These are phyloP conservation scores for Acrobasis consociella DNA, from an alignment of 2,888 invertebrate species.

Conservation along the genomic window DNA sequence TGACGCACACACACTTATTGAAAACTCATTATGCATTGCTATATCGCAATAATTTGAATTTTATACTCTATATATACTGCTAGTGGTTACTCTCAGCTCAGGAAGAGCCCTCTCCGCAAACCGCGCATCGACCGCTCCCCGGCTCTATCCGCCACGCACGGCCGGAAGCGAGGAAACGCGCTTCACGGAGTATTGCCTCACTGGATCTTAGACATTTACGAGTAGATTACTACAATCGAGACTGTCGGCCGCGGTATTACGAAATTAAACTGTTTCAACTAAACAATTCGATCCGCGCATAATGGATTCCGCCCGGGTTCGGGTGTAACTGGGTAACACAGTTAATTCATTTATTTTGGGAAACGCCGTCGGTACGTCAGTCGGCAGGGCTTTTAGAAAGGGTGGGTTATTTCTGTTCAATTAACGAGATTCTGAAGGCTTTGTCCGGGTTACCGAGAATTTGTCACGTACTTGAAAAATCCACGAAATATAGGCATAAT, in stretches of 20 bases:
- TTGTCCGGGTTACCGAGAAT: no score
- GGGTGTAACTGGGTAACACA: conserved; percentile 13
- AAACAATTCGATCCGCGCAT: conserved; percentile 1
- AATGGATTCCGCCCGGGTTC: conserved; percentile 1
- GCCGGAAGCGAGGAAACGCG: conserved; percentile 5
- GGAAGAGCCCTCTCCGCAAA: no score
- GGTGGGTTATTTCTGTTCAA: conserved; percentile 4
- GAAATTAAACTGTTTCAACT: not conserved
- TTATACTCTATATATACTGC: no score
- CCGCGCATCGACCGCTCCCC: no score
- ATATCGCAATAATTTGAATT: no score
- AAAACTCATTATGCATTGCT: no score
- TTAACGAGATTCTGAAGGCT: not conserved
- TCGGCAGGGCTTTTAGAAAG: conserved; percentile 10
- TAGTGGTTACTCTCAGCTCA: not conserved
- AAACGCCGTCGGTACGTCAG: not conserved
- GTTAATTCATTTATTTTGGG: conserved; percentile 15
- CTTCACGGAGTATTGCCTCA: not conserved
- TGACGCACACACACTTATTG: no score
- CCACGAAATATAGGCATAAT: no score
- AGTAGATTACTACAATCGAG: not conserved
- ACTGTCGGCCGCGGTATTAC: not conserved
- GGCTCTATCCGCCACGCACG: not conserved
- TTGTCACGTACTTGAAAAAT: no score
- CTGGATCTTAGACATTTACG: not conserved